Evolutionary conservation across 2,797 vertebrate genomes (phyloP).

Genomic region (Melanotaenia nigrans): DNA sequence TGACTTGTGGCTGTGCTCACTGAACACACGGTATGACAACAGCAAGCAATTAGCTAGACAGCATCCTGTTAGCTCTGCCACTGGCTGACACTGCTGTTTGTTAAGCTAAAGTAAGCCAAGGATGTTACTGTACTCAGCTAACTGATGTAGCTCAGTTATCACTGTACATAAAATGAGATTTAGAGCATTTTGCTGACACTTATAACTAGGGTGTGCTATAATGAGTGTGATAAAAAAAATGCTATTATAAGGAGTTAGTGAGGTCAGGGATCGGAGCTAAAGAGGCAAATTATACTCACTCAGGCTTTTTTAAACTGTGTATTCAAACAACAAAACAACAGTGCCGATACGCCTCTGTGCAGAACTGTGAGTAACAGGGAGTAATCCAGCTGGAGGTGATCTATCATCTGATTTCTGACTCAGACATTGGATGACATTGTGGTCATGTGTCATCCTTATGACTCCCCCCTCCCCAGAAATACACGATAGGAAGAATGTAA

Average conservation of each 20-base stretch:
- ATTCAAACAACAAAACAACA: conserved; percentile 26
- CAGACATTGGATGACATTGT: conserved; percentile 42
- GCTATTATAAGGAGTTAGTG: conserved; percentile 5
- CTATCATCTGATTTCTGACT: conserved; percentile 56
- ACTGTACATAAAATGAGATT: conserved; percentile 36
- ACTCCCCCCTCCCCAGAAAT: no score
- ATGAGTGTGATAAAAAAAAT: not conserved
- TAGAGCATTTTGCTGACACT: conserved; percentile 28
- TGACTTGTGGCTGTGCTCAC: conserved; percentile 54
- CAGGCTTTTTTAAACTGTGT: conserved; percentile 12
- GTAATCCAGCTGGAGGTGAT: conserved; percentile 42
- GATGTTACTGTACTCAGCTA: conserved; percentile 45
- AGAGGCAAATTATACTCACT: not conserved
- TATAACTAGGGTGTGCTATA: conserved; percentile 4
- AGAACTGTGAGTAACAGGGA: conserved; percentile 34
- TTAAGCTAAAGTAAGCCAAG: conserved; percentile 46
- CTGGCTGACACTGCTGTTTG: conserved; percentile 60
- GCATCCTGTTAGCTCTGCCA: conserved; percentile 67
- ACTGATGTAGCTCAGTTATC: conserved; percentile 32
- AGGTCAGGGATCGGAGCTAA: conserved; percentile 23
- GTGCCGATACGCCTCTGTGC: conserved; percentile 18
- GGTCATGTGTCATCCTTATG: conserved; percentile 29
- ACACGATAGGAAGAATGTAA: conserved; percentile 19
- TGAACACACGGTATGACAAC: conserved; percentile 68
- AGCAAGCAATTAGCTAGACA: conserved; percentile 72